phyloP scores from a whole-genome alignment of 2,797 vertebrate species.

The Acrossocheilus fasciatus region DNA sequence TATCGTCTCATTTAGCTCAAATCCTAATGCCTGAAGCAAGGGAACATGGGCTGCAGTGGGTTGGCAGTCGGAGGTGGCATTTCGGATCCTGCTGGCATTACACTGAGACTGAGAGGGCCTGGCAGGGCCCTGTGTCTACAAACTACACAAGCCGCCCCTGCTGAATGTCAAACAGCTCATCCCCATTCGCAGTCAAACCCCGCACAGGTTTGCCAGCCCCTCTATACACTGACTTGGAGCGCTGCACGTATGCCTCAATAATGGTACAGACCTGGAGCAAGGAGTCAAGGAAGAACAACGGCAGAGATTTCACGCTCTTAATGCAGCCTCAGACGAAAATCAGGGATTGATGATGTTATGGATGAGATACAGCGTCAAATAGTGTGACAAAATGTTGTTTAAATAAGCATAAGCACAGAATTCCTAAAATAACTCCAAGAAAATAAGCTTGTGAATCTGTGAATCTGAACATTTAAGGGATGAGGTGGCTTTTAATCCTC shows the following conservation, averaged over 20 bases:
- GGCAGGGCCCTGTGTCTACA: slow-evolving; percentile 41
- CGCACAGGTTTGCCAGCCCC: slow-evolving; percentile 22
- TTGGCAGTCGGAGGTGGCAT: slow-evolving; percentile 35
- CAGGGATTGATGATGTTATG: not conserved
- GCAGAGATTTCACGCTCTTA: not conserved
- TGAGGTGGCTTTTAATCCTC: not conserved
- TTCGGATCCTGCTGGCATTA: slow-evolving; percentile 44
- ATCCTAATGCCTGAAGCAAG: slow-evolving; percentile 11
- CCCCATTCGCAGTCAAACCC: slow-evolving; percentile 11
- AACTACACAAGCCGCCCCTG: slow-evolving; percentile 23
- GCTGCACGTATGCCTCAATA: slow-evolving; percentile 39
- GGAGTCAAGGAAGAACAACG: not conserved
- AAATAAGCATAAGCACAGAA: not conserved
- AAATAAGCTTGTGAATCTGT: not conserved
- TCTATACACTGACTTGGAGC: slow-evolving; percentile 20
- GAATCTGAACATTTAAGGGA: not conserved
- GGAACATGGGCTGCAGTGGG: not conserved
- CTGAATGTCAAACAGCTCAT: slow-evolving; percentile 48
- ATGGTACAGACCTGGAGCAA: slow-evolving; percentile 34
- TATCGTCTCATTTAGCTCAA: not conserved
- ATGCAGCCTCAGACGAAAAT: slow-evolving; percentile 6
- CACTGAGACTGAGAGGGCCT: slow-evolving; percentile 43
- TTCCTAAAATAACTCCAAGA: not conserved
- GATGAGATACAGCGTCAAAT: not conserved
- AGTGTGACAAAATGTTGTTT: not conserved